These are phyloP conservation scores for Caenorhabditis sulstoni DNA, from an alignment of 2,888 invertebrate genomes.

Conservation along the genomic window DNA sequence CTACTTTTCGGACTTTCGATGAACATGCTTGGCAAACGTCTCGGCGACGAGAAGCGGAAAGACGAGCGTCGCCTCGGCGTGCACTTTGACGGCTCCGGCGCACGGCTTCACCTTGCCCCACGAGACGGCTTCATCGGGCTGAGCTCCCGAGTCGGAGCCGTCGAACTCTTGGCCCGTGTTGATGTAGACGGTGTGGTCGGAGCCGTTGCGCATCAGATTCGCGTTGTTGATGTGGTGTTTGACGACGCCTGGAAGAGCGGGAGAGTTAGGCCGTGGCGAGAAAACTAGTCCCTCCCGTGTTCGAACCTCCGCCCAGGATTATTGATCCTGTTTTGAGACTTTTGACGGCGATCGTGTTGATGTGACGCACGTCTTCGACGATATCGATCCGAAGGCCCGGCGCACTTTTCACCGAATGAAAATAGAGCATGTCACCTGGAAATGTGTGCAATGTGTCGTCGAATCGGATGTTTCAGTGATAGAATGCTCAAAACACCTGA, in stretches of 20 bases:
- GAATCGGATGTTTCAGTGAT: neutral
- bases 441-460: constrained; percentile 24
- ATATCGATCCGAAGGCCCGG: constrained; percentile 95
- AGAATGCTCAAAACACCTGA: too few relatives aligned
- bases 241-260: constrained; percentile 83
- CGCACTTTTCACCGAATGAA: constrained; percentile 91
- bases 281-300: too few relatives aligned
- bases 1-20: neutral
- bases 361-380: constrained; percentile 87
- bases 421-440: constrained; percentile 98
- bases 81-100: constrained; percentile 65
- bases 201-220: constrained; percentile 98
- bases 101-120: constrained; percentile 89
- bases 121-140: constrained; percentile 97
- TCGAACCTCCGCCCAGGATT: constrained; percentile 84
- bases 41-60: constrained; percentile 95
- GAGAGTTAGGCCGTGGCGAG: neutral
- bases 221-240: constrained; percentile 99
- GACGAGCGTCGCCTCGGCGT: constrained; percentile 90
- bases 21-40: constrained; percentile 88
- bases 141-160: constrained; percentile 94
- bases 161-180: constrained; percentile 94
- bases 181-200: constrained; percentile 94
- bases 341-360: constrained; percentile 95
- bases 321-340: constrained; percentile 95